phyloP scores from a whole-genome alignment of 2,888 invertebrate species.

The Platerodrilus igneus region DNA sequence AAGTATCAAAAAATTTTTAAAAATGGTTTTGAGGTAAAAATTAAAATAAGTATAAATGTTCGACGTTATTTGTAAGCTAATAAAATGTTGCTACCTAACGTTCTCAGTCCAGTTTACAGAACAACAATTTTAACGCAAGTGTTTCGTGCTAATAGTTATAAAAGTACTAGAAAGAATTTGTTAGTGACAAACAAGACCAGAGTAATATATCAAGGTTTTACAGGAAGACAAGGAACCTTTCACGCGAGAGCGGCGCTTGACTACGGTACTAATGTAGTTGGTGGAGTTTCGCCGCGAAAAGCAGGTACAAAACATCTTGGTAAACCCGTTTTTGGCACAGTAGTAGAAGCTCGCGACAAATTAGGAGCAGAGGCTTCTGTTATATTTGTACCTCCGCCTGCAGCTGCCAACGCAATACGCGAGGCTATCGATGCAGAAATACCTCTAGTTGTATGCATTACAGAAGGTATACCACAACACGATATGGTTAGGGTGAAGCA shows the following conservation, averaged over 20 bases:
- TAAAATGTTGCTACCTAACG: no score
- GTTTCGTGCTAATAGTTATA: no score
- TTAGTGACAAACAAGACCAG: conserved; percentile 52
- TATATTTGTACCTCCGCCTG: conserved; percentile 73
- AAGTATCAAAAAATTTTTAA: no score
- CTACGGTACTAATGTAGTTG: conserved; percentile 79
- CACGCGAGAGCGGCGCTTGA: conserved; percentile 69
- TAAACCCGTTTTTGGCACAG: conserved; percentile 57
- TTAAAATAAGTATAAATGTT: no score
- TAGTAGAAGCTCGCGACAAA: conserved; percentile 59
- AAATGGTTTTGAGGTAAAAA: no score
- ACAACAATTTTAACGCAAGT: no score
- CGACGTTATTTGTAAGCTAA: no score
- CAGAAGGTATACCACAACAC: conserved; percentile 71
- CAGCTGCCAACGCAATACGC: conserved; percentile 64
- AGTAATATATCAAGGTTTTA: conserved; percentile 77
- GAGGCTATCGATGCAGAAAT: conserved; percentile 75
- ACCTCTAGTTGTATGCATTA: conserved; percentile 48
- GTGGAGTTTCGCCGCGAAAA: conserved; percentile 75
- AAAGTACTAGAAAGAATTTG: conserved; percentile 30
- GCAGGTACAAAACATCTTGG: conserved; percentile 77
- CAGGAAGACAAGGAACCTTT: conserved; percentile 70
- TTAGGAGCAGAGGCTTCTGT: conserved; percentile 68
- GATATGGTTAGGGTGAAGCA: conserved; percentile 80
- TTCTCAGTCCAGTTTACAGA: no score